Evolutionary conservation across 2,797 vertebrate species (phyloP), one percentile per base, ranked within the genome.

Genomic region (Alcedo quadribrachys): DNA sequence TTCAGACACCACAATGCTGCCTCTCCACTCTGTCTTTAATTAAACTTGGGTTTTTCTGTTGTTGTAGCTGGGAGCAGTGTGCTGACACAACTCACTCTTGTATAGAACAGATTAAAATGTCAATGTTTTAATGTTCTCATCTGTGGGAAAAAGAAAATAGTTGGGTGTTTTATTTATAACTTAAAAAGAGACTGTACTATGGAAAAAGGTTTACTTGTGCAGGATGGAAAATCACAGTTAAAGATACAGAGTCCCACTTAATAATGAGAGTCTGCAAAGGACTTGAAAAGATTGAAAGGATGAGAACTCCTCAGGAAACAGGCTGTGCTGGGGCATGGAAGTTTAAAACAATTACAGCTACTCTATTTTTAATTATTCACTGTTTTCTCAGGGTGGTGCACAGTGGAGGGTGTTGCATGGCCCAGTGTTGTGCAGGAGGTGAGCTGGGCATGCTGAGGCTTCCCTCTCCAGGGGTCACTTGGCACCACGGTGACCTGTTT

Each of bases 61-160:
- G 95, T 96, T 97, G 96, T 97, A 97, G 97, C 97, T 97, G 95
- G 96, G 95, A 98, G 96, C 97, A 95, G 87, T 54, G 53, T 97
- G 97, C 97, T 97, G 97, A 97, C 97, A 97, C 96, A 97, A 97
- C 96, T 97, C 95, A 91, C 92, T 97, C 96, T 96, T 97, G 96
- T 97, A 96, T 92, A 95, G 94, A 97, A 96, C 94, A 97, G 97
- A 97, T 97, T 97, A 97, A 97, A 97, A 98, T 97, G 95, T 98
- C 97, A 97, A 87, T 97, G 94, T 97, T 97, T 96, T 97, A 97
- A 95, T 96, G 95, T 97, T 97, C 95, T 96, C 94, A 90, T 96
- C 96, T 97, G 96, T 97, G 95, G 96, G 96, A 97, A 97, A 97
- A 96, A 95, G 95, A 97, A 97, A 97, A 97, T 96, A 97, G 96